These are phyloP conservation scores for Hirtodrosophila confusa DNA, from an alignment of 2,888 invertebrate genomes.

Conservation along the genomic window DNA sequence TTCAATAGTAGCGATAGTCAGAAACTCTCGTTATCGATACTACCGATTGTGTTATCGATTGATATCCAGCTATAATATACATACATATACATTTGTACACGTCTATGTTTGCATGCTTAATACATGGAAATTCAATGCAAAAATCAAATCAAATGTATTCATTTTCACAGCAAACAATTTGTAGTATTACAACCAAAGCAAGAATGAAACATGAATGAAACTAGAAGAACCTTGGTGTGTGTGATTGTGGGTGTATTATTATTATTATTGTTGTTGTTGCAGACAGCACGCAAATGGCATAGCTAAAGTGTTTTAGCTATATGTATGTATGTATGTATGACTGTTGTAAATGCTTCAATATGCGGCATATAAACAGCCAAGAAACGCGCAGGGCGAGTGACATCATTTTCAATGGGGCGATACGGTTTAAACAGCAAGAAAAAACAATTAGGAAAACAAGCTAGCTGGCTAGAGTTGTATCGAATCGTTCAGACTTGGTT, in stretches of 20 bases:
- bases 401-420: slow-evolving; percentile 69
- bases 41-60: no score
- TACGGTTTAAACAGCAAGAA: slow-evolving; percentile 62
- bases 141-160: slow-evolving; percentile 9
- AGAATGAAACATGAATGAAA: slow-evolving; percentile 66
- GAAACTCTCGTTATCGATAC: no score
- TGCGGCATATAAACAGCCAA: slow-evolving; percentile 39
- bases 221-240: slow-evolving; percentile 51
- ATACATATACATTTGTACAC: no score
- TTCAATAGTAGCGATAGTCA: no score
- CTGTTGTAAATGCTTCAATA: slow-evolving; percentile 49
- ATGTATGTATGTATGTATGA: neutral
- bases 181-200: slow-evolving; percentile 9
- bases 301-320: slow-evolving; percentile 36
- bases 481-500: no score
- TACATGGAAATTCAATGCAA: neutral
- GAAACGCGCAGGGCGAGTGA: slow-evolving; percentile 49
- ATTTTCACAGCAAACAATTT: slow-evolving; percentile 3
- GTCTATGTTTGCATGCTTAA: no score
- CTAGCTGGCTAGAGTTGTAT: slow-evolving; percentile 13
- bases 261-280: slow-evolving; percentile 33
- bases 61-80: no score
- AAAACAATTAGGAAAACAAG: slow-evolving; percentile 65
- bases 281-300: slow-evolving; percentile 27
- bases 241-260: slow-evolving; percentile 18